These are phyloP conservation scores for Micropoecilia bifurca DNA, from an alignment of 2,797 vertebrate species.

Conservation along the genomic window DNA sequence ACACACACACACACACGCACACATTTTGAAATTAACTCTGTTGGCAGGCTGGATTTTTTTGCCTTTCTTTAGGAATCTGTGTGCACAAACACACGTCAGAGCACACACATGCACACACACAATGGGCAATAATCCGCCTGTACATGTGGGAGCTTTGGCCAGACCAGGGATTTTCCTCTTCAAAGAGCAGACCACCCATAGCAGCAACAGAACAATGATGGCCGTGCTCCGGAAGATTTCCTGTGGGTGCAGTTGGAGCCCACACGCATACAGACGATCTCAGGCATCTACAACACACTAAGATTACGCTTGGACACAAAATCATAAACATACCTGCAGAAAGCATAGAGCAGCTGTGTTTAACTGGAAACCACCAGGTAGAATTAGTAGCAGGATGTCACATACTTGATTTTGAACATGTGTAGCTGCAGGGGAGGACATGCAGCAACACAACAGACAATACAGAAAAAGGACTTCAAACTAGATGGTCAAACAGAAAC, in stretches of 20 bases:
- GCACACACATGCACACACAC: constrained; percentile 36
- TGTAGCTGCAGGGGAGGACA: neutral
- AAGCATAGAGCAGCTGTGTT: neutral
- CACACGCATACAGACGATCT: neutral
- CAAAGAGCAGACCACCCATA: constrained; percentile 81
- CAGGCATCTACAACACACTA: neutral
- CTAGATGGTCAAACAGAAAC: neutral
- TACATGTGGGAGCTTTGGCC: constrained; percentile 71
- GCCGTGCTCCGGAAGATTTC: constrained; percentile 65
- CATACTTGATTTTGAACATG: neutral
- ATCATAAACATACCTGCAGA: neutral
- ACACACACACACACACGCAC: neutral
- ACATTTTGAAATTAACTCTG: constrained; percentile 50
- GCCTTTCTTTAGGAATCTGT: constrained; percentile 31
- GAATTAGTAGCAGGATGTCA: neutral
- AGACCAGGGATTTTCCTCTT: constrained; percentile 77
- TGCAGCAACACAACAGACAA: neutral
- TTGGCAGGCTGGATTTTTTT: constrained; percentile 45
- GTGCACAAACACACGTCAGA: constrained; percentile 25
- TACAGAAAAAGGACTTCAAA: neutral
- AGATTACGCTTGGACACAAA: neutral
- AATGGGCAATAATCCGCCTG: constrained; percentile 69
- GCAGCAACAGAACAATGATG: constrained; percentile 70
- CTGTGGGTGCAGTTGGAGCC: constrained; percentile 14
- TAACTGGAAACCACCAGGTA: neutral